Evolutionary conservation across 2,797 vertebrate genomes (phyloP).

Genomic region (Graptemys geographica): DNA sequence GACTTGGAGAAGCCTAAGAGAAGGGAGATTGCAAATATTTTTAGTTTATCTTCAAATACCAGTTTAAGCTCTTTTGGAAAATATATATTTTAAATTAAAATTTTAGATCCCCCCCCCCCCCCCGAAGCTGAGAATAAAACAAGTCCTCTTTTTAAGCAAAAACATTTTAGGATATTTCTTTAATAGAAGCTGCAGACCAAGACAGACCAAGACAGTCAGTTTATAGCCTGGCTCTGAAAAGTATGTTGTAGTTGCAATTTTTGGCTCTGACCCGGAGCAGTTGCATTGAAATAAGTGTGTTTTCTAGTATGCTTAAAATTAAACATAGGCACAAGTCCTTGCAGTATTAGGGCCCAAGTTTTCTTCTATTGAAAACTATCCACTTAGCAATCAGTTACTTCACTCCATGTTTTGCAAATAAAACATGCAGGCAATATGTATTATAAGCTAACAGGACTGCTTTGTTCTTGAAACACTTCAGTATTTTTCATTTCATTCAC

Average conservation of each 20-base stretch:
- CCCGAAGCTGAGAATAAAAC: neutral
- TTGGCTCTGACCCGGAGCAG: neutral
- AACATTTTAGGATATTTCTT: neutral
- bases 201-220: neutral
- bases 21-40: neutral
- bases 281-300: neutral
- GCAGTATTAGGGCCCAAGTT: neutral
- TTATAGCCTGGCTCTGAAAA: neutral
- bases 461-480: neutral
- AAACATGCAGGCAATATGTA: rapidly evolving
- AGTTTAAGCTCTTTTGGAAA: neutral
- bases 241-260: neutral
- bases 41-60: neutral
- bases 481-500: neutral
- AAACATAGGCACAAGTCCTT: neutral
- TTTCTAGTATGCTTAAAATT: neutral
- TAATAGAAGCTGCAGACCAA: neutral
- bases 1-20: neutral
- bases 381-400: neutral
- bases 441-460: neutral
- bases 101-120: neutral
- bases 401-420: neutral
- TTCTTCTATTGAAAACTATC: neutral
- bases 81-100: neutral
- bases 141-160: neutral